phyloP scores from a whole-genome alignment of 2,888 invertebrate species.

The Hypomecis punctinalis region DNA sequence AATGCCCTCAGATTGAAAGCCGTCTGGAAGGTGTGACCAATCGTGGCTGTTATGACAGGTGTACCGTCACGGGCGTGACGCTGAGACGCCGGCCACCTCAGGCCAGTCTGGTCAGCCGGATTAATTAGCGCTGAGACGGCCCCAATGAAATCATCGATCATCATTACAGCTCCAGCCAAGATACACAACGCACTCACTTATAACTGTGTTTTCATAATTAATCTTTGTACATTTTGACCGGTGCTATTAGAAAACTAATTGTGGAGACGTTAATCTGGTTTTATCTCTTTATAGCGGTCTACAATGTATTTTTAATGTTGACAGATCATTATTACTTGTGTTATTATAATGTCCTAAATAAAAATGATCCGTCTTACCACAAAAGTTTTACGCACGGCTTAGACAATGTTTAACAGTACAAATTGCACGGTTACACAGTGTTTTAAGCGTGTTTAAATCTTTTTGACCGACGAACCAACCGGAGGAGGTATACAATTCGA shows the following conservation, averaged over 20 bases:
- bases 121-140: conserved; percentile 60
- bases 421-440: no score
- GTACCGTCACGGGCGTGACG: conserved; percentile 53
- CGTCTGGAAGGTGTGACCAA: conserved; percentile 14
- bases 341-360: no score
- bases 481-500: no score
- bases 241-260: conserved; percentile 22
- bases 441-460: no score
- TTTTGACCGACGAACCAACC: no score
- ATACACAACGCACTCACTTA: conserved; percentile 38
- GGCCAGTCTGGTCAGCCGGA: conserved; percentile 55
- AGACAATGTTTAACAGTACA: no score
- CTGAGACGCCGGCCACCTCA: conserved; percentile 41
- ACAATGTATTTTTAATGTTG: neutral
- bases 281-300: conserved; percentile 5
- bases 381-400: no score
- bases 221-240: conserved; percentile 43
- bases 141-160: conserved; percentile 60
- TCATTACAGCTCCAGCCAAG: conserved; percentile 56
- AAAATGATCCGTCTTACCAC: no score
- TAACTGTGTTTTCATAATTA: conserved; percentile 43
- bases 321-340: no score
- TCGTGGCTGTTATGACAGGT: conserved; percentile 55
- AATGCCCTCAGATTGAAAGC: neutral
- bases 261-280: conserved; percentile 10